Evolutionary conservation across 2,797 vertebrate genomes (phyloP).

Genomic region (Karalla daura): DNA sequence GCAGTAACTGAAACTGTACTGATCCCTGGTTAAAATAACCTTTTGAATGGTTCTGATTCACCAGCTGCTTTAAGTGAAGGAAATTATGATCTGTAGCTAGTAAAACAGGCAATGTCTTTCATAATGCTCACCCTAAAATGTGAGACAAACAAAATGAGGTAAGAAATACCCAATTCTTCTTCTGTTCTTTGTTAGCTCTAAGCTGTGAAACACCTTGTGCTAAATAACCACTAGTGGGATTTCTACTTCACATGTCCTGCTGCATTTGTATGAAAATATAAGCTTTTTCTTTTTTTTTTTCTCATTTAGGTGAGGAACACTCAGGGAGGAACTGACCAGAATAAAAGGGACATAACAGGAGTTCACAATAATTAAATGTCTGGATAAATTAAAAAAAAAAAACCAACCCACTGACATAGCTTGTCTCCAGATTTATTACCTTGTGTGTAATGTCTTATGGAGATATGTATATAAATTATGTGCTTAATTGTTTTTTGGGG

Average conservation of each 20-base stretch:
- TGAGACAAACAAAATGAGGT: neutral
- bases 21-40: neutral
- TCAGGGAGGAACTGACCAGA: neutral
- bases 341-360: neutral
- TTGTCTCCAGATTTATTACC: neutral
- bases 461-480: slow-evolving; percentile 28
- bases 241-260: neutral
- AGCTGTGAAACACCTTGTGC: neutral
- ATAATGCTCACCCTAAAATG: neutral
- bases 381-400: slow-evolving; percentile 9
- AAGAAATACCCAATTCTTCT: neutral
- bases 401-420: neutral
- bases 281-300: neutral
- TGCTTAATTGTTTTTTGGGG: slow-evolving; percentile 47
- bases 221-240: neutral
- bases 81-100: neutral
- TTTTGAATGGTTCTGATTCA: neutral
- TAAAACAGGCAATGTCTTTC: neutral
- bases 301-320: neutral
- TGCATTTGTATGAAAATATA: neutral
- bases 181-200: neutral
- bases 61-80: neutral
- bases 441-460: slow-evolving; percentile 6
- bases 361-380: slow-evolving; percentile 3
- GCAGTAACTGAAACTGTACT: neutral